Base-by-base conservation (phyloP, 2,888 invertebrate genomes). In the Mesorhabditis belari region DNA sequence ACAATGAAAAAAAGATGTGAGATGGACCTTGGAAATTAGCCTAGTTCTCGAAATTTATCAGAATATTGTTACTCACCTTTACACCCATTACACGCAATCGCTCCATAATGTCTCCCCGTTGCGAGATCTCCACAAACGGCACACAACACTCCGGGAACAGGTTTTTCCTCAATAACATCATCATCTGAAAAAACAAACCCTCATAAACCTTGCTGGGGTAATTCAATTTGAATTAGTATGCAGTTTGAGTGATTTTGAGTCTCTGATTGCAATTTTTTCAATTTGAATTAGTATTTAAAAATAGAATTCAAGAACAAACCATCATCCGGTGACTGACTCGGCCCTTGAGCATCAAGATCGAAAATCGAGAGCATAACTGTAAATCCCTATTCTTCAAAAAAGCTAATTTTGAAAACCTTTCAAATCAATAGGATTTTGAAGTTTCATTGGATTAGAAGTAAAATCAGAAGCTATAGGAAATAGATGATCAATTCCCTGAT, bases 101-200 rank as follows among this genome's bases (percentile, higher is more conserved):
- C 73, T 49, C 76, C 76, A 49, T 77, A 77, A 58, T 76, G 76
- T 26, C 74, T 52, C 17, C 79, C 79, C 2, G 78, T 79, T 1
- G 79, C 79, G 12, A 64, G 60, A 52, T 79, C 79, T 21, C 76
- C 75, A 58, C 79, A 79, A 19, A 79, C 76, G 5, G 69, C 64
- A 53, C 79, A 79, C 21, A 72, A 61, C 55, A 73, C n/a, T 35
- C 44, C 44, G 12, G 44, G 44, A 1, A n/a, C 12, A 61, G n/a
- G 61, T 57, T 26, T 58, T 58, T 26, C 55, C 35, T 17, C 56
- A 35, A n/a, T 51, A 54, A 6, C 44, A 17, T 35, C 44, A 17
- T 35, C n/a, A n/a, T n/a, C n/a, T n/a, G n/a, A n/a, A n/a, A n/a
- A n/a, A n/a, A n/a, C n/a, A n/a, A n/a, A n/a, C n/a, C n/a, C n/a